phyloP scores from a whole-genome alignment of 2,797 vertebrate species.

The Hipposideros larvatus region DNA sequence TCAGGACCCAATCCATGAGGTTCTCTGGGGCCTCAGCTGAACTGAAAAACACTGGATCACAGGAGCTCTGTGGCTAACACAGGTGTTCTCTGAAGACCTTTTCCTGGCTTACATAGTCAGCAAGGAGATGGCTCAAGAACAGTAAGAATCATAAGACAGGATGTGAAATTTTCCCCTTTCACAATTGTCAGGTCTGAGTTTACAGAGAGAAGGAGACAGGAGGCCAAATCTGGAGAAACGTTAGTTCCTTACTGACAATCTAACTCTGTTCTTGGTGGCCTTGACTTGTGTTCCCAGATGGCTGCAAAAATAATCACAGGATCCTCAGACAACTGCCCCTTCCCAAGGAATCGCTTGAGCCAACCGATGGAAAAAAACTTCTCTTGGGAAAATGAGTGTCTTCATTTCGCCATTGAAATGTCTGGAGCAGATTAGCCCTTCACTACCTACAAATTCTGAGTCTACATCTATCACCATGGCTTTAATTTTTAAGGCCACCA shows the following conservation, averaged over 20 bases:
- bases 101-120: background rate
- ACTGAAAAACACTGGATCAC: background rate
- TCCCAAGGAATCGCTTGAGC: background rate
- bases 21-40: background rate
- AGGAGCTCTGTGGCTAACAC: background rate
- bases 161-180: background rate
- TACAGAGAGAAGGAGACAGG: background rate
- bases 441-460: background rate
- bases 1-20: background rate
- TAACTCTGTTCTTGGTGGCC: background rate
- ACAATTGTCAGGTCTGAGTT: background rate
- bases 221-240: background rate
- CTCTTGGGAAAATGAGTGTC: background rate
- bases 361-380: background rate
- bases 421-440: background rate
- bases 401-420: background rate
- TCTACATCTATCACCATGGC: background rate
- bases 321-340: too few relatives aligned
- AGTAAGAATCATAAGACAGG: background rate
- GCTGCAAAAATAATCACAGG: background rate
- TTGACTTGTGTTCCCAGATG: background rate
- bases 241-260: background rate
- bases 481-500: background rate
- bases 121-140: background rate
- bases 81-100: background rate